phyloP scores from a whole-genome alignment of 1,140 invertebrate species.

The Panagrolaimus sp. region DNA sequence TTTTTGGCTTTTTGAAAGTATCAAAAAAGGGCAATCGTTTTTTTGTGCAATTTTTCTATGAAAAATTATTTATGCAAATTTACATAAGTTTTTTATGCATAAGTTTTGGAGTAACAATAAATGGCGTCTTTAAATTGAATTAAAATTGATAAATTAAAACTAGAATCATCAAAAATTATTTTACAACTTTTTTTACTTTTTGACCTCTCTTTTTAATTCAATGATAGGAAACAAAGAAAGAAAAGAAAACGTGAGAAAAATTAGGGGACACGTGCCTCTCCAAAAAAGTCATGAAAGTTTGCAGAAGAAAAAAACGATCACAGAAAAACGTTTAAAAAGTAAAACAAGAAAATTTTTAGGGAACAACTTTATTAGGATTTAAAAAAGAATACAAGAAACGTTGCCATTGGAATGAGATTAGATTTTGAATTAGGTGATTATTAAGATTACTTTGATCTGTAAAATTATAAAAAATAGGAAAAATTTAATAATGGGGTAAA shows the following conservation, averaged over 20 bases:
- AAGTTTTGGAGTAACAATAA: neutral
- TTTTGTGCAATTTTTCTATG: neutral
- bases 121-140: neutral
- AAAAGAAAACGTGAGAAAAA: too few species aligned
- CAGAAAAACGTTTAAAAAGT: neutral
- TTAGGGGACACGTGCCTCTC: too few species aligned
- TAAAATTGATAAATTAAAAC: neutral
- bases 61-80: neutral
- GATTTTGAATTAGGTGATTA: too few species aligned
- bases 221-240: too few species aligned
- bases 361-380: too few species aligned
- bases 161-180: neutral
- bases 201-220: neutral
- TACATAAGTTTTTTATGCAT: neutral
- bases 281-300: constrained; percentile 1
- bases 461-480: too few species aligned
- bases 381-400: too few species aligned
- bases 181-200: neutral
- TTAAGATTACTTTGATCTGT: too few species aligned
- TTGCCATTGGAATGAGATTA: too few species aligned
- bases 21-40: too few species aligned
- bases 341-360: neutral
- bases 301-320: neutral
- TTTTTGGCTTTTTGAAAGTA: too few species aligned
- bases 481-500: too few species aligned